Base-by-base conservation (phyloP, 2,113 vertebrate species). In the Myiopsitta monachus region DNA sequence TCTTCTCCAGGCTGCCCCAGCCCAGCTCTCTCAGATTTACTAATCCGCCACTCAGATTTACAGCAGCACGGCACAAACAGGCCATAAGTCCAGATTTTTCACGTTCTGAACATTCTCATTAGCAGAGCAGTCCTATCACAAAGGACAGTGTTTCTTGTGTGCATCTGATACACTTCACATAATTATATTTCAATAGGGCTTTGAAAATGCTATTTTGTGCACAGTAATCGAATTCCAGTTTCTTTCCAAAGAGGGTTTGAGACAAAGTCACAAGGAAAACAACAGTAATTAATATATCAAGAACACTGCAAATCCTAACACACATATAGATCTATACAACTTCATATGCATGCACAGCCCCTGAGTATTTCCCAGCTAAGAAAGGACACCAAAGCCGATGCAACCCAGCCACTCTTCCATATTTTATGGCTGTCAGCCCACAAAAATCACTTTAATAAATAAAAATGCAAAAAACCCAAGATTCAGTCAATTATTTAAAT, bases 241-340 rank as follows among this genome's bases (percentile, higher is more conserved):
- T 88, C 41, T 76, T 87, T 74, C 63, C 76, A 83, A 92, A 90
- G 54, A 89, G 24, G 51, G 64, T 55, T 6, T 64, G 76, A 88
- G 62, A 87, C 12, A 63, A 95, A 89, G 87, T 74, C 80, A 43
- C 73, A 78, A 43, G 39, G 39, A 70, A 92, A 96, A 69, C 55
- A 96, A 92, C 76, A 57, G 49, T 47, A 91, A 94, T 92, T 88
- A 91, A 78, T 81, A 61, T 15, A 91, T 74, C 55, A 94, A 91
- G 64, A 84, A 91, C 33, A 38, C 43, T 33, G 74, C 46, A 83
- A 83, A 81, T 73, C 59, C 70, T 90, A 83, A 88, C 31, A 62
- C 22, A 66, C 39, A 61, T 4, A 54, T 7, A 67, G 77, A 78
- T 46, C 76, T 44, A 63, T 36, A 30, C 30, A 81, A 39, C 18